These are phyloP conservation scores for Brachypterus glaber DNA, from an alignment of 2,888 invertebrate genomes.

Conservation along the genomic window DNA sequence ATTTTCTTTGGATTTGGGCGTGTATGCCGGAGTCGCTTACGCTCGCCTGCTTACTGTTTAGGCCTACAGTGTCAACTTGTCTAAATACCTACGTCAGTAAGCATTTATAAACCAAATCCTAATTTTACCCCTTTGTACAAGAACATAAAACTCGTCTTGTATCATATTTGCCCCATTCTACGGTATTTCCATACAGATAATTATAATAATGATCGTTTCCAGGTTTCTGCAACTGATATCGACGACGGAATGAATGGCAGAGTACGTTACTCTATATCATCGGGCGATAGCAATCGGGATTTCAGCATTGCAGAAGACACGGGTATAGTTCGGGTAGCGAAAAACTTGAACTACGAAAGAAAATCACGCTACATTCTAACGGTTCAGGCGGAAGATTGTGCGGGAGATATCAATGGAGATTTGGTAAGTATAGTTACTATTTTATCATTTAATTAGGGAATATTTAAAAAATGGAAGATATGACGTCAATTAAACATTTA, in stretches of 20 bases:
- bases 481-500: too few relatives aligned
- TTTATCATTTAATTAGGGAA: slow-evolving; percentile 17
- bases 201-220: slow-evolving; percentile 16
- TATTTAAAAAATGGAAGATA: too few relatives aligned
- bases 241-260: slow-evolving; percentile 86
- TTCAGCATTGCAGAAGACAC: slow-evolving; percentile 88
- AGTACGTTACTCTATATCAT: slow-evolving; percentile 79
- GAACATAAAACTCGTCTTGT: too few relatives aligned
- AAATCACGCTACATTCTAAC: slow-evolving; percentile 74
- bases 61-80: too few relatives aligned
- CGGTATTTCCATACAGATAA: too few relatives aligned
- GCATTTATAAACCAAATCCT: too few relatives aligned
- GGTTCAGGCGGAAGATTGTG: slow-evolving; percentile 82
- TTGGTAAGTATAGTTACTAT: slow-evolving; percentile 31
- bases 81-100: too few relatives aligned
- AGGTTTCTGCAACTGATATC: slow-evolving; percentile 82
- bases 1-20: too few relatives aligned
- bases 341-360: slow-evolving; percentile 88
- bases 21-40: too few relatives aligned
- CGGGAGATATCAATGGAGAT: slow-evolving; percentile 53
- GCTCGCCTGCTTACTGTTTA: too few relatives aligned
- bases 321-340: slow-evolving; percentile 82
- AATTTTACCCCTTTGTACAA: too few relatives aligned
- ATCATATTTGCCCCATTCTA: too few relatives aligned
- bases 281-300: slow-evolving; percentile 84